Percentiles rank a stretch among this genome's conserved stretches.
These are phyloP conservation scores for Heteractis magnifica DNA, from an alignment of 92 coral and sea anemone genomes.

Conservation along the genomic window DNA sequence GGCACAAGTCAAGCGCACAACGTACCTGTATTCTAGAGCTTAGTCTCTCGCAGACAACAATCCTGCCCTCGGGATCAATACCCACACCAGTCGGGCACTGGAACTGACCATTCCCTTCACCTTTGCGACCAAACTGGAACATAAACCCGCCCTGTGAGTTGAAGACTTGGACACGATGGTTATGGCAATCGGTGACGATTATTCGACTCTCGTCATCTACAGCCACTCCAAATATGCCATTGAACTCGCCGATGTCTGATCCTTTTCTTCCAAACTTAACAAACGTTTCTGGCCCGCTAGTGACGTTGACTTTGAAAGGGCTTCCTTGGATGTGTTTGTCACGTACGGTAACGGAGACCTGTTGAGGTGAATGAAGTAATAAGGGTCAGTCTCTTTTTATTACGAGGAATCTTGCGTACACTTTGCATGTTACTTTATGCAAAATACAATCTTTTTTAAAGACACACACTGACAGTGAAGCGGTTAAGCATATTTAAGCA, in stretches of 20 bases:
- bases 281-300: slow-evolving; percentile 79
- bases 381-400: too few relatives aligned
- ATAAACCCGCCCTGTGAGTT: slow-evolving; percentile 88
- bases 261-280: slow-evolving; percentile 92
- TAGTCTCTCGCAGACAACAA: slow-evolving; percentile 95
- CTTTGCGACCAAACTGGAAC: slow-evolving; percentile 98
- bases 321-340: slow-evolving; percentile 99
- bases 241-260: slow-evolving; percentile 87
- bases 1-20: not conserved
- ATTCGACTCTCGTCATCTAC: slow-evolving; percentile 97
- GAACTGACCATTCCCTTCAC: slow-evolving; percentile 98
- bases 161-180: slow-evolving; percentile 98
- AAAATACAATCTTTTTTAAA: too few relatives aligned
- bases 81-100: slow-evolving; percentile 99
- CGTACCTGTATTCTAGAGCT: slow-evolving; percentile 89
- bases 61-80: slow-evolving; percentile 90
- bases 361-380: not conserved
- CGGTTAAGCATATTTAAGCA: too few relatives aligned
- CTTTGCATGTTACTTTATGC: too few relatives aligned
- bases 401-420: too few relatives aligned
- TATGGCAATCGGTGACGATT: slow-evolving; percentile 95
- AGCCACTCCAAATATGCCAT: slow-evolving; percentile 97
- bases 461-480: too few relatives aligned
- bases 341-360: slow-evolving; percentile 97
- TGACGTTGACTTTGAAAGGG: slow-evolving; percentile 92